Base-by-base conservation (phyloP, 1,140 invertebrate genomes). In the Maconellicoccus hirsutus region DNA sequence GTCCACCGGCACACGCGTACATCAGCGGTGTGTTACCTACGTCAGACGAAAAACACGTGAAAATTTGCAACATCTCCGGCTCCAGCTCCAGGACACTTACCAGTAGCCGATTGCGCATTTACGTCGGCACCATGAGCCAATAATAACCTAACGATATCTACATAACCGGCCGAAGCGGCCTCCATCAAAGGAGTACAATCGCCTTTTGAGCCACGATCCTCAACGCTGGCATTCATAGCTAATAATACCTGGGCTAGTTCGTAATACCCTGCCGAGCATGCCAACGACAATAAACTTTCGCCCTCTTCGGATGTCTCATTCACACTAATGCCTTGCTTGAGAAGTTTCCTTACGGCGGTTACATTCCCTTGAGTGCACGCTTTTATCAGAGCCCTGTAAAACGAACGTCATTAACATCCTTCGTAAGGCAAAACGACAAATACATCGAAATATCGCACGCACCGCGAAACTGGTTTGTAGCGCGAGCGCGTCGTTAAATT, bases 171-270 rank as follows among this genome's bases (percentile, higher is more conserved):
- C 78, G 89, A 93, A 38, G 94, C 92, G 72, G 95, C 94, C 81
- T 98, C 95, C 94, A 98, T 98, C 73, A 98, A 81, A 25, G 95
- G 95, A 72, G 96, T 98, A 78, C 93, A 96, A 81, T 98, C 96
- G 73, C 91, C 92, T 82, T 93, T 93, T 76, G 94, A 91, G 29
- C 95, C 94, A 59, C 94, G 84, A 79, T 98, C 94, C 83, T 98
- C 95, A 59, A 98, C 93, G 82, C 96, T 97, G 33, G 94, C 94
- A 81, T 92, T 91, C 94, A 98, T 98, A 33, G 93, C 93, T 76
- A 98, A 83, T 75, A 98, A 81, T 76, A 98, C 92, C 90, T 93
- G 92, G 73, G 92, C 93, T 74, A 96, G 84, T 80, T 96, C 93
- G 82, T 90, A 95, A 81, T 95, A 95, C 33, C 94, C 94, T 61